These are phyloP conservation scores for Ceraclea dissimilis DNA, from an alignment of 2,888 invertebrate species.

Conservation along the genomic window DNA sequence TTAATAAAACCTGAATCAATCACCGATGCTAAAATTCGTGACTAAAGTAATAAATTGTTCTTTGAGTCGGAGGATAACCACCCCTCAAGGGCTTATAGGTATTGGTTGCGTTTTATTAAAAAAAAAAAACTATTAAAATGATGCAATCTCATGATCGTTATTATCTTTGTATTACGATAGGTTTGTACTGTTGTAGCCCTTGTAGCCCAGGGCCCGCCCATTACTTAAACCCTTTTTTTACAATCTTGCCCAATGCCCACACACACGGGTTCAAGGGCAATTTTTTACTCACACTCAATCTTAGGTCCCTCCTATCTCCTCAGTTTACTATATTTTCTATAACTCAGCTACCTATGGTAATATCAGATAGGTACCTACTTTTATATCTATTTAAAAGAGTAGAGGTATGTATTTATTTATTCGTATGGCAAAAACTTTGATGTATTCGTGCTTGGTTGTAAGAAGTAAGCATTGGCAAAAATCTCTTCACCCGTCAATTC, in stretches of 20 bases:
- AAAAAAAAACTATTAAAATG: neutral
- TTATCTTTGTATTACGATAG: neutral
- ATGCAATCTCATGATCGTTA: neutral
- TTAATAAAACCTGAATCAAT: too few relatives aligned
- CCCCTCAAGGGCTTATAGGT: neutral
- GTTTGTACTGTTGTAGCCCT: too few relatives aligned
- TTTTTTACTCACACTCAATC: neutral
- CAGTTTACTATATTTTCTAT: too few relatives aligned
- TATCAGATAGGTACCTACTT: too few relatives aligned
- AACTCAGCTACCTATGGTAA: too few relatives aligned
- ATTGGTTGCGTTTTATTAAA: neutral
- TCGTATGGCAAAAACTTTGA: too few relatives aligned
- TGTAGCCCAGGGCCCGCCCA: neutral
- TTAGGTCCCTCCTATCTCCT: neutral
- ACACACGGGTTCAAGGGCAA: neutral
- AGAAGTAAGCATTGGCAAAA: too few relatives aligned
- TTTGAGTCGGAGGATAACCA: neutral
- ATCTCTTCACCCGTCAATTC: too few relatives aligned
- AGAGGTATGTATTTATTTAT: too few relatives aligned
- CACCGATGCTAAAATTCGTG: neutral
- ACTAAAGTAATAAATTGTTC: neutral
- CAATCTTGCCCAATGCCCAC: constrained; percentile 1
- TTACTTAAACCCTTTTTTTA: neutral
- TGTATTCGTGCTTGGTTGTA: too few relatives aligned
- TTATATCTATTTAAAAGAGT: too few relatives aligned